phyloP scores from a whole-genome alignment of 2,113 vertebrate genomes.

The Nesogale talazaci region DNA sequence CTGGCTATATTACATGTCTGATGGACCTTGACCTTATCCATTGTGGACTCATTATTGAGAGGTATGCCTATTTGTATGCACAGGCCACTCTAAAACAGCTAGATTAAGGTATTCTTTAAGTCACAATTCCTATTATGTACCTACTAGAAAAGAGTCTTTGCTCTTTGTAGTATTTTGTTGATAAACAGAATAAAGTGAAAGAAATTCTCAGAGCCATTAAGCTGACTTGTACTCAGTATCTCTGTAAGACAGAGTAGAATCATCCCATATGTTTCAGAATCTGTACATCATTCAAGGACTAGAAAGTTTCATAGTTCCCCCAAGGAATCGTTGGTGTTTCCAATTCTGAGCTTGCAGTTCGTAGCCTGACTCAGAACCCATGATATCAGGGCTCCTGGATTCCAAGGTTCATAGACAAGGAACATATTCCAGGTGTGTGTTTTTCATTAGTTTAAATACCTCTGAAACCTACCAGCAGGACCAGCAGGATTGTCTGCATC shows the following conservation, averaged over 20 bases:
- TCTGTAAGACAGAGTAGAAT: no score
- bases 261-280: no score
- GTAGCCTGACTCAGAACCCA: no score
- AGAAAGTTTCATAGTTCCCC: no score
- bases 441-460: background rate
- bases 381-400: background rate
- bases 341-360: no score
- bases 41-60: background rate
- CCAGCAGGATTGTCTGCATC: slow-evolving; percentile 73
- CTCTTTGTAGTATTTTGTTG: slow-evolving; percentile 27
- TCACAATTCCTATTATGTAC: slow-evolving; percentile 43
- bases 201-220: no score
- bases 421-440: background rate
- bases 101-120: background rate
- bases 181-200: background rate
- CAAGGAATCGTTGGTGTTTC: no score
- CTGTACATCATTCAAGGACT: no score
- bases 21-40: background rate
- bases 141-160: background rate
- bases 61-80: background rate
- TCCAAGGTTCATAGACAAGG: background rate
- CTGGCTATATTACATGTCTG: background rate
- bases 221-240: no score
- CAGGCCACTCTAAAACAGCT: background rate
- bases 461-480: slow-evolving; percentile 83